A percentile compares a stretch with the other conserved stretches of the same genome.
Conservation (phyloP, 2,797 vertebrate species). For the Megalops cyprinoides region DNA sequence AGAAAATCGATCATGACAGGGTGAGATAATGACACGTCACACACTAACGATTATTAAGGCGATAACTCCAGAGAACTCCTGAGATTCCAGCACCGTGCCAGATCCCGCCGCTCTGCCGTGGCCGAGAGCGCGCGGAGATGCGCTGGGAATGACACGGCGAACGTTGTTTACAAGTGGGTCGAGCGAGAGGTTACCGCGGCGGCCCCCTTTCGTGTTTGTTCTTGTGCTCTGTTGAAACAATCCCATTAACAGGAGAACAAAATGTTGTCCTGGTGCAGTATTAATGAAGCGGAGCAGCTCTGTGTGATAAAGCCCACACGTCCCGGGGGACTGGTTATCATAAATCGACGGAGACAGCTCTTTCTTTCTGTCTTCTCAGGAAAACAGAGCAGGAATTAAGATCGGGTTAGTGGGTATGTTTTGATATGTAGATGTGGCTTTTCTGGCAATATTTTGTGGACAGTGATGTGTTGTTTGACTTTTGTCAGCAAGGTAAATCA, state of each 20-base stretch:
- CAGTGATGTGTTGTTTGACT: not conserved
- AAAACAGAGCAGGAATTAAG: not conserved
- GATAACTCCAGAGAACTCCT: too few relatives aligned
- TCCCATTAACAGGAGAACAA: not conserved
- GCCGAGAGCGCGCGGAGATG: not conserved
- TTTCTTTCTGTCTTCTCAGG: too few relatives aligned
- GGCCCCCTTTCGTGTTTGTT: constrained; percentile 1
- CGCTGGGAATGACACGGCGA: not conserved
- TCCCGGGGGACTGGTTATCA: not conserved
- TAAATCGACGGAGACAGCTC: too few relatives aligned
- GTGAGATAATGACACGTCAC: too few relatives aligned
- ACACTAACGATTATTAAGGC: too few relatives aligned
- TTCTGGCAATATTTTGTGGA: not conserved
- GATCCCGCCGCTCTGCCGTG: not conserved
- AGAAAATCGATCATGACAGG: too few relatives aligned
- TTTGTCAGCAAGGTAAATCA: not conserved
- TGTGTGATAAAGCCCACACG: not conserved
- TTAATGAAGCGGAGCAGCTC: not conserved
- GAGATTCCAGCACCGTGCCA: not conserved
- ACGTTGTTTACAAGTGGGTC: not conserved
- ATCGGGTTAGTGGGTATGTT: not conserved
- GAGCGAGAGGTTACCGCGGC: not conserved
- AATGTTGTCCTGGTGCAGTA: not conserved
- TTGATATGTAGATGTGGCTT: not conserved
- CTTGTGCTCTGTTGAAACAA: not conserved